phyloP scores from a whole-genome alignment of 2,113 vertebrate species.

The Erythrocebus patas region DNA sequence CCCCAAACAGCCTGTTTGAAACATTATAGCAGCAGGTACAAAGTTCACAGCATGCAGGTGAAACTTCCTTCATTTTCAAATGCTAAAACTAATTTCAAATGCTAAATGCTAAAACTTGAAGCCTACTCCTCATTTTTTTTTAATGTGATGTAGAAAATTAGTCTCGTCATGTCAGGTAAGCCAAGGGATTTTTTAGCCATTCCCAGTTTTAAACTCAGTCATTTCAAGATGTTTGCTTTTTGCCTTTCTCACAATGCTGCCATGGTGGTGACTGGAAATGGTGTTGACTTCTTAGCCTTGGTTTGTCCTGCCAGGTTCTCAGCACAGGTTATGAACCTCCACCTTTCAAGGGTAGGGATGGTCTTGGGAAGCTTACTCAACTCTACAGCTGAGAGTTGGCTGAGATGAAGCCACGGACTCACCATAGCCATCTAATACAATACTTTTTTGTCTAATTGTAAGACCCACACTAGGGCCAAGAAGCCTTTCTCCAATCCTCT shows the following conservation, averaged over 20 bases:
- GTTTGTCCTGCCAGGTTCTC: not conserved
- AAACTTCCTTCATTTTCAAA: conserved; percentile 36
- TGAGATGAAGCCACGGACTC: not conserved
- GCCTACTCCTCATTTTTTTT: not conserved
- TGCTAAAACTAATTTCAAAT: conserved; percentile 17
- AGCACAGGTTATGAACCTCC: not conserved
- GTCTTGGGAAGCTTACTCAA: not conserved
- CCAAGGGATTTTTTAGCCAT: not conserved
- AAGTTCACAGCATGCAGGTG: not conserved
- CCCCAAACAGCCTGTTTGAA: not conserved
- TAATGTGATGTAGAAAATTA: not conserved
- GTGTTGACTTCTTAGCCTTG: not conserved
- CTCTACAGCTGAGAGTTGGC: not conserved
- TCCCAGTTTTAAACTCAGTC: not conserved
- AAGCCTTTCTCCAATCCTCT: not conserved
- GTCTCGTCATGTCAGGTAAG: not conserved
- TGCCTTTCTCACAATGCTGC: not conserved
- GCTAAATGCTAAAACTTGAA: not conserved
- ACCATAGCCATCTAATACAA: not conserved
- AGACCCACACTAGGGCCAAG: not conserved
- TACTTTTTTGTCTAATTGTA: not conserved
- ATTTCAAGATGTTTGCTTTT: not conserved
- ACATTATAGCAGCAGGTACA: not conserved
- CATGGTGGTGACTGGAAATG: not conserved
- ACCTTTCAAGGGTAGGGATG: not conserved